These are phyloP conservation scores for Siderastrea siderea DNA, from an alignment of 92 coral and sea anemone genomes.

Conservation along the genomic window DNA sequence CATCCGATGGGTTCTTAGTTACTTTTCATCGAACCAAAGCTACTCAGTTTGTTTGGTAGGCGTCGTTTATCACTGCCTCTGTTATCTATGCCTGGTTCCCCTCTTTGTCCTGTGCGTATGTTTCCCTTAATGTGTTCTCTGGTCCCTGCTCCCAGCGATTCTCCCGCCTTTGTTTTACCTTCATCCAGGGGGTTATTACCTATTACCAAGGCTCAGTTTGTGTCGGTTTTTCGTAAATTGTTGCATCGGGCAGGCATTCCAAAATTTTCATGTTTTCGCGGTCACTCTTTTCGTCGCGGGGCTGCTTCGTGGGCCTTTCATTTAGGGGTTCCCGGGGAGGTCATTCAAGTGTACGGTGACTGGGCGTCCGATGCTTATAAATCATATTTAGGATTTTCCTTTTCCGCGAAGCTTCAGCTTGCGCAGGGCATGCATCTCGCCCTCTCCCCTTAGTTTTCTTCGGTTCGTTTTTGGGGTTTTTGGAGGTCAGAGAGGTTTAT, in stretches of 20 bases:
- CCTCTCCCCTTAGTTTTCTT: too few species aligned
- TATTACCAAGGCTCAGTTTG: not conserved
- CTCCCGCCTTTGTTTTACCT: too few species aligned
- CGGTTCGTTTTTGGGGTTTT: too few species aligned
- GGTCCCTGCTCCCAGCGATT: too few species aligned
- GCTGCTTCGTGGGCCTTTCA: not conserved
- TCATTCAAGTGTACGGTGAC: not conserved
- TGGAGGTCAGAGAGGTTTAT: too few species aligned
- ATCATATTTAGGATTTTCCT: not conserved
- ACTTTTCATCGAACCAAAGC: too few species aligned
- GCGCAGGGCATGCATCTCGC: not conserved
- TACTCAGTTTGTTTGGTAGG: too few species aligned
- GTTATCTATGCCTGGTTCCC: too few species aligned
- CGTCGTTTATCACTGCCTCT: too few species aligned
- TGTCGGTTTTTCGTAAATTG: not conserved
- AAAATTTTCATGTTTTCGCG: not conserved
- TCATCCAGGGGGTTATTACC: not conserved
- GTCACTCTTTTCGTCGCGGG: not conserved
- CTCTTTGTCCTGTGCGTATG: too few species aligned
- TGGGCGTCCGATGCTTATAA: not conserved
- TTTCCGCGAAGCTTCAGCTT: not conserved
- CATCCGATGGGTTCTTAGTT: too few species aligned
- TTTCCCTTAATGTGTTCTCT: too few species aligned
- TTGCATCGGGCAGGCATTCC: not conserved
- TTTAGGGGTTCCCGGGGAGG: slow-evolving; percentile 1